Evolutionary conservation across 2,888 invertebrate species (phyloP).

Genomic region (Arrhopalites spinosus): DNA sequence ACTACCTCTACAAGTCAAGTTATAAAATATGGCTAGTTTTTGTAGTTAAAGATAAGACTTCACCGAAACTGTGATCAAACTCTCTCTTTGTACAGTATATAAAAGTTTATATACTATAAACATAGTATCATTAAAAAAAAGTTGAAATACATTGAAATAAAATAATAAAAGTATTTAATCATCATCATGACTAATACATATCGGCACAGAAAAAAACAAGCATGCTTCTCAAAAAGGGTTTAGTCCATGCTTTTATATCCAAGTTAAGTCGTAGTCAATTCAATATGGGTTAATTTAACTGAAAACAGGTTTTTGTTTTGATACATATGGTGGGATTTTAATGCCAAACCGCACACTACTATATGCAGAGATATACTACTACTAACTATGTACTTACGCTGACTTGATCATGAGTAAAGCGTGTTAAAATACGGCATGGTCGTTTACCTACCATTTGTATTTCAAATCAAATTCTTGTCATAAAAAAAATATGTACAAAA

Average conservation of each 20-base stretch:
- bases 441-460: too few species aligned
- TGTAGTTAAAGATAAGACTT: too few species aligned
- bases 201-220: not conserved
- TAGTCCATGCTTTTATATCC: too few species aligned
- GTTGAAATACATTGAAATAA: too few species aligned
- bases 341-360: not conserved
- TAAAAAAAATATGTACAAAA: too few species aligned
- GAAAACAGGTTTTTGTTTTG: conserved; percentile 31
- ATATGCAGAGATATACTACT: not conserved
- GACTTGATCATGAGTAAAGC: not conserved
- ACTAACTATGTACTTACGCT: not conserved
- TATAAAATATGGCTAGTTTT: too few species aligned
- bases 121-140: too few species aligned
- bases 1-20: too few species aligned
- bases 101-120: too few species aligned
- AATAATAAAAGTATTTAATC: too few species aligned
- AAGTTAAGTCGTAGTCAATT: not conserved
- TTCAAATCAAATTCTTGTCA: not conserved
- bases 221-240: not conserved
- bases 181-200: not conserved
- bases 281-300: conserved; percentile 31
- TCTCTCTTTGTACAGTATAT: too few species aligned
- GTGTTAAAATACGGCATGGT: not conserved
- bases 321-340: conserved; percentile 20
- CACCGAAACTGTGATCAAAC: too few species aligned